Base-by-base conservation (phyloP, 2,113 vertebrate species). In the Stictonetta naevosa region DNA sequence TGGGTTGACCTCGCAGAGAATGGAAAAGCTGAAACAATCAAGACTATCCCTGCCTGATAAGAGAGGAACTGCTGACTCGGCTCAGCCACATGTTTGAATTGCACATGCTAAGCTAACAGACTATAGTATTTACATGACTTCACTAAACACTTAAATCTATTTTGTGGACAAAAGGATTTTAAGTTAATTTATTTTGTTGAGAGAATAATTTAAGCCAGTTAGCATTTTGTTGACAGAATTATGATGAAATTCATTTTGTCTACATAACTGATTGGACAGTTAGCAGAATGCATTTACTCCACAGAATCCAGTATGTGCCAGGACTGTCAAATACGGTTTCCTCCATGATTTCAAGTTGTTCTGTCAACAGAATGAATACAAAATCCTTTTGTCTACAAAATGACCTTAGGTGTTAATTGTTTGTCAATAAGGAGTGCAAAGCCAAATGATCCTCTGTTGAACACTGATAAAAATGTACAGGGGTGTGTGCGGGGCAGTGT, bases 211-310 rank as follows among this genome's bases (percentile, higher is more conserved):
- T 96, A 97, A 97, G 95, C 93, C 97, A 97, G 95, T 98, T 97
- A 98, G 91, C 92, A 93, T 97, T 96, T 97, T 98, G 97, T 98
- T 98, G 97, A 97, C 96, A 97, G 97, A 98, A 97, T 97, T 97
- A 97, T 96, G 98, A 96, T 97, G 95, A 96, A 97, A 97, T 97
- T 97, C 46, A 95, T 97, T 98, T 97, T 97, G 95, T 95, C 95
- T 97, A 18, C 93, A 94, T 95, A 98, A 97, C 93, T 97, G 97
- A 97, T 96, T 88, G 94, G 96, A 88, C 92, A 96, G 93, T 92
- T 85, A 95, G 69, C 96, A 96, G 92, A 95, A 93, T 90, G 86
- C 85, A 72, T 96, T 96, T 95, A 85, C 92, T 96, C 71, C 82
- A 40, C 33, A 79, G 94, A 93, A 96, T 71, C 66, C 96, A 71